These are phyloP conservation scores for Bujurquina vittata DNA, from an alignment of 2,113 vertebrate genomes.

Conservation along the genomic window DNA sequence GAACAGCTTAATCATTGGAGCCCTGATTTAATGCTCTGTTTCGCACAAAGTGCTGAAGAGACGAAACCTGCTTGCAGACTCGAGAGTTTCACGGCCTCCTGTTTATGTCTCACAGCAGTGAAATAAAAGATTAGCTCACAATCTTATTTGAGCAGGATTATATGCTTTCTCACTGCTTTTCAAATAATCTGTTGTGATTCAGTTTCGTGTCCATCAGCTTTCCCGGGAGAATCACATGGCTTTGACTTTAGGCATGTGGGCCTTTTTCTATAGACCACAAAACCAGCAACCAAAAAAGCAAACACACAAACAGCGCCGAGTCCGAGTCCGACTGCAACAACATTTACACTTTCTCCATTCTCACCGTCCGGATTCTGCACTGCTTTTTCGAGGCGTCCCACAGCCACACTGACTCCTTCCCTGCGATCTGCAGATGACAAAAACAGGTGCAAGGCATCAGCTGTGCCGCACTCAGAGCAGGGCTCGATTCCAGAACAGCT, in stretches of 20 bases:
- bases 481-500: too few species aligned
- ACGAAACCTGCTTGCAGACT: not conserved
- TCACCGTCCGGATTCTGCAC: rapidly evolving
- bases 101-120: not conserved
- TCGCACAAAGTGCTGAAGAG: not conserved
- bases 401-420: rapidly evolving
- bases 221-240: rapidly evolving
- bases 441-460: rapidly evolving
- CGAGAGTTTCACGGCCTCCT: not conserved
- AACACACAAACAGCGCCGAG: rapidly evolving
- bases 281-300: rapidly evolving
- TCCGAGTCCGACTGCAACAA: rapidly evolving
- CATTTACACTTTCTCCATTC: rapidly evolving
- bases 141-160: rapidly evolving
- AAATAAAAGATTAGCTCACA: not conserved
- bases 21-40: not conserved
- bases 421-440: not conserved
- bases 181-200: not conserved
- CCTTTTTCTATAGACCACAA: rapidly evolving
- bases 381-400: rapidly evolving
- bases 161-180: not conserved
- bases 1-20: too few species aligned
- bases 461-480: rapidly evolving
- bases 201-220: too few species aligned
- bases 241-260: not conserved